These are phyloP conservation scores for Florisuga fusca DNA, from an alignment of 2,797 vertebrate species.

Conservation along the genomic window DNA sequence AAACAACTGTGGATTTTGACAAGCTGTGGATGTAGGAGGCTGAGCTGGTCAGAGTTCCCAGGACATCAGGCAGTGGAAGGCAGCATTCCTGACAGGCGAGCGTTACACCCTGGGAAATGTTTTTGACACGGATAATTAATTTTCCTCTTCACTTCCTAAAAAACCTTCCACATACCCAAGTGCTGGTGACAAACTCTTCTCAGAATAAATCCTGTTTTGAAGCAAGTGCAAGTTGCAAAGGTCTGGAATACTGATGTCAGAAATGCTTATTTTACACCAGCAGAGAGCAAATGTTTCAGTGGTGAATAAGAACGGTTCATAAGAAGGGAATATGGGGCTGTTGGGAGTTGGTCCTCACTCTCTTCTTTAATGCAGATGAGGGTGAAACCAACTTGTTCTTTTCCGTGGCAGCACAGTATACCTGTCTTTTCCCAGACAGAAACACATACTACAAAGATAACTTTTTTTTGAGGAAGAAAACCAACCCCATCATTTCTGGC, in stretches of 20 bases:
- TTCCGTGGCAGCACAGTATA: background rate
- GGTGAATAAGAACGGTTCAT: background rate
- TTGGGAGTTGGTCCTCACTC: background rate
- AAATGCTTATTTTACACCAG: background rate
- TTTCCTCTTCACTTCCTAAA: slow-evolving; percentile 9
- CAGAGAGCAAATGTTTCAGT: background rate
- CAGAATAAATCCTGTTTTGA: background rate
- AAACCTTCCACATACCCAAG: background rate
- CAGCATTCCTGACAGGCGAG: background rate
- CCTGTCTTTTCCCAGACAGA: background rate
- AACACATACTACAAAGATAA: background rate
- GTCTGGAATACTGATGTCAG: background rate
- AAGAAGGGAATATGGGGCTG: background rate
- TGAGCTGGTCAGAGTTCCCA: background rate
- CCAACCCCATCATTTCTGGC: background rate
- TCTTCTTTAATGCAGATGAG: background rate
- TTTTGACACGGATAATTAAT: background rate
- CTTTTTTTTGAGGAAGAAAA: background rate
- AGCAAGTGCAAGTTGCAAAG: background rate
- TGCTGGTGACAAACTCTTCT: background rate
- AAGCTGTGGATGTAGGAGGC: background rate
- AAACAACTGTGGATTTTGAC: background rate
- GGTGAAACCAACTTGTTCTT: background rate
- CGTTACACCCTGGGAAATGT: background rate
- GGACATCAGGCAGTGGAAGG: background rate